phyloP scores from a whole-genome alignment of 2,888 invertebrate genomes.

The Kryphioiulus occultus region DNA sequence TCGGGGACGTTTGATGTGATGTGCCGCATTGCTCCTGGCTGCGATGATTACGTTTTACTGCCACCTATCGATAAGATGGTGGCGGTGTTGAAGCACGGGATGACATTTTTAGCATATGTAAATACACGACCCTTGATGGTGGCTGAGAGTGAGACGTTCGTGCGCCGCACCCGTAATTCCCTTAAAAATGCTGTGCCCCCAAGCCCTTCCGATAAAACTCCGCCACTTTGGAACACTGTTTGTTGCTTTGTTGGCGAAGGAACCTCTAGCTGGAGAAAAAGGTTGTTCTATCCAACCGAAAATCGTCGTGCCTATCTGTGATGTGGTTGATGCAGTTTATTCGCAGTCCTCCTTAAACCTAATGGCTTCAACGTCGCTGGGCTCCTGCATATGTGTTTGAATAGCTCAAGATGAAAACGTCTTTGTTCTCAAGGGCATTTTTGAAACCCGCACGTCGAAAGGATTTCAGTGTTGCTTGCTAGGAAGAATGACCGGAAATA shows the following conservation, averaged over 20 bases:
- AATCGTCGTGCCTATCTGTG: not conserved
- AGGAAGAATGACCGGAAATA: not conserved
- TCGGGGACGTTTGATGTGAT: not conserved
- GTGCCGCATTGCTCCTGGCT: conserved; percentile 27
- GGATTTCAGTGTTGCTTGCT: not conserved
- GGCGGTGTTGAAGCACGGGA: not conserved
- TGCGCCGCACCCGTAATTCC: not conserved
- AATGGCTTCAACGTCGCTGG: not conserved
- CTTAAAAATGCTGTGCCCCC: not conserved
- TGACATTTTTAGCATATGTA: not conserved
- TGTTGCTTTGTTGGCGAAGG: not conserved
- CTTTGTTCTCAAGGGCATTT: not conserved
- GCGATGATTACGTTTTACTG: conserved; percentile 13
- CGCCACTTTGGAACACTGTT: not conserved
- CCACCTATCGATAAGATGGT: conserved; percentile 32
- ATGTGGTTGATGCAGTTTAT: not conserved
- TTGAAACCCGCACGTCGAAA: not conserved
- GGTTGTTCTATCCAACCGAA: not conserved
- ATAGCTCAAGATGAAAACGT: not conserved
- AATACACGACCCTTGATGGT: not conserved
- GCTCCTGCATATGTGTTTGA: not conserved
- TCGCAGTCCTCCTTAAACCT: not conserved
- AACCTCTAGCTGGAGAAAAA: not conserved
- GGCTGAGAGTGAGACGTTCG: not conserved
- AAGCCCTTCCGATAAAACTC: not conserved